A percentile compares a stretch with the other conserved stretches of the same genome.
Conservation (phyloP, 2,113 vertebrate genomes). For the Sceloporus undulatus region DNA sequence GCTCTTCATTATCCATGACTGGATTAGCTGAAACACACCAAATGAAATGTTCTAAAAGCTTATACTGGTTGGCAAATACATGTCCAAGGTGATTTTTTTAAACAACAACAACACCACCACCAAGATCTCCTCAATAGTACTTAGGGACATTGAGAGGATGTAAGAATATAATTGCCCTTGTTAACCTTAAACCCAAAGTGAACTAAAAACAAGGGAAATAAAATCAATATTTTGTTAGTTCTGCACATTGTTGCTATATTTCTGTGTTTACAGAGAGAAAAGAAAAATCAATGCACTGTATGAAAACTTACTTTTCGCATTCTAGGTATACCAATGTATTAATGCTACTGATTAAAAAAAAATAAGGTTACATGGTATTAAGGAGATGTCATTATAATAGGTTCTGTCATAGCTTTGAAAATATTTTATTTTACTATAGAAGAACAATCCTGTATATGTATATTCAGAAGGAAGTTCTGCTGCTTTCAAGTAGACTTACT, state of each 20-base stretch:
- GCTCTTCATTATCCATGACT: constrained; percentile 51
- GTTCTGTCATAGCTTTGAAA: constrained; percentile 26
- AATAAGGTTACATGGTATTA: constrained; percentile 49
- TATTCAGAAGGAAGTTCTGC: neutral
- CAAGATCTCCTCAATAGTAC: constrained; percentile 20
- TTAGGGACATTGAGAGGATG: constrained; percentile 24
- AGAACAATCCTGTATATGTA: neutral
- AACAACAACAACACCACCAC: neutral
- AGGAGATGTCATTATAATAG: constrained; percentile 57
- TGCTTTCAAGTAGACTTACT: neutral
- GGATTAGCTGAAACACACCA: constrained; percentile 61
- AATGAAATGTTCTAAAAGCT: constrained; percentile 61
- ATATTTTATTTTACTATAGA: constrained; percentile 45
- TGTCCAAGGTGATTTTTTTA: constrained; percentile 8
- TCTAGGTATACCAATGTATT: constrained; percentile 66
- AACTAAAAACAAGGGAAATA: constrained; percentile 71
- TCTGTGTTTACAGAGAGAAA: constrained; percentile 58
- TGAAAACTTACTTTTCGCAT: constrained; percentile 64
- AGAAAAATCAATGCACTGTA: constrained; percentile 66
- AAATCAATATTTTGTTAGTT: constrained; percentile 69
- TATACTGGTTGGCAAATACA: constrained; percentile 53
- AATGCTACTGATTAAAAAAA: constrained; percentile 65
- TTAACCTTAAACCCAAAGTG: constrained; percentile 69
- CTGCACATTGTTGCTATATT: constrained; percentile 60
- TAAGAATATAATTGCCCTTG: constrained; percentile 62